A percentile compares a stretch with the other conserved stretches of the same genome.
Evolutionary conservation across 2,888 invertebrate genomes (phyloP).

Genomic region (Amiota mariae): DNA sequence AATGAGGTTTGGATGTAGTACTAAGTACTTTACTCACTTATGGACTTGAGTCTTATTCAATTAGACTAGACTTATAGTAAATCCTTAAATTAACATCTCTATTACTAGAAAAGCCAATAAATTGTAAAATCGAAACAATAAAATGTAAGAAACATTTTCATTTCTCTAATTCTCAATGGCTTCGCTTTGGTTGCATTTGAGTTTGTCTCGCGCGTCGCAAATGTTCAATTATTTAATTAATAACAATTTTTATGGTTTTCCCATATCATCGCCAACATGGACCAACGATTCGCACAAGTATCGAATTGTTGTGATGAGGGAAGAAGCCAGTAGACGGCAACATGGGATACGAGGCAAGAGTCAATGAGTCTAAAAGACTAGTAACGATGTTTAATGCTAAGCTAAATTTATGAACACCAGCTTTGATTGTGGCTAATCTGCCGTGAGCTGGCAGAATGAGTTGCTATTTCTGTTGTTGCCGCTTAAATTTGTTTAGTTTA

Average conservation of each 20-base stretch:
- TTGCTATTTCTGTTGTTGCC: not conserved
- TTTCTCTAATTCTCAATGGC: not conserved
- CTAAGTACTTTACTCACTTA: too few relatives aligned
- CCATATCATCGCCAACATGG: conserved; percentile 16
- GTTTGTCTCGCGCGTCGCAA: conserved; percentile 4
- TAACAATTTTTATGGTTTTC: conserved; percentile 20
- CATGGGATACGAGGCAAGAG: not conserved
- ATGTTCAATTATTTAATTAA: conserved; percentile 22
- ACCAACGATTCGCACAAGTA: conserved; percentile 57
- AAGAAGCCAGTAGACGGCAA: conserved; percentile 15
- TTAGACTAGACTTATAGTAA: too few relatives aligned
- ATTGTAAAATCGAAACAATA: not conserved
- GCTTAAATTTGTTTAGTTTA: not conserved
- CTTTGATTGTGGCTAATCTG: conserved; percentile 49
- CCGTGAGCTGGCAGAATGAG: conserved; percentile 16
- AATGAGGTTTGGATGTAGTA: too few relatives aligned
- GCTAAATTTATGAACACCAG: conserved; percentile 64
- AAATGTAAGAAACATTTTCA: not conserved
- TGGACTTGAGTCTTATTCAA: too few relatives aligned
- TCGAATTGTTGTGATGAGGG: conserved; percentile 52
- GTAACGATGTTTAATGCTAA: conserved; percentile 11
- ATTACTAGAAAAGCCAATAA: not conserved
- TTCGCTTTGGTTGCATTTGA: not conserved
- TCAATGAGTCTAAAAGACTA: not conserved
- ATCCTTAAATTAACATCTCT: not conserved